These are phyloP conservation scores for Megaustenia siamemsis DNA, from an alignment of 2,888 invertebrate genomes.

Conservation along the genomic window DNA sequence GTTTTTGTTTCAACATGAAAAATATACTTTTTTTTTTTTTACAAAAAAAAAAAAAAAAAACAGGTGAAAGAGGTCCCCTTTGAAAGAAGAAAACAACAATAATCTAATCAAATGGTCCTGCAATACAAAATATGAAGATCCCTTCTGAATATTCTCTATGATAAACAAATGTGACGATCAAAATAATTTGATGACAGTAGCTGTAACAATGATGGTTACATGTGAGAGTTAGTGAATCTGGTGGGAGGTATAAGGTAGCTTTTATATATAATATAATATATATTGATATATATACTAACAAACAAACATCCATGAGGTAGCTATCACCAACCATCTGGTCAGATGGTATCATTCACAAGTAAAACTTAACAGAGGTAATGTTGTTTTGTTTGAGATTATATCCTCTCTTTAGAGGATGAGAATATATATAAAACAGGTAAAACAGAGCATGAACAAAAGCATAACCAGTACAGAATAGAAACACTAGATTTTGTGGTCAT, in stretches of 20 bases:
- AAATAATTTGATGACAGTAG: conserved; percentile 31
- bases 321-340: conserved; percentile 19
- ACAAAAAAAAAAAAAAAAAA: background rate
- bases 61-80: background rate
- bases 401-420: background rate
- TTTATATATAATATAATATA: background rate
- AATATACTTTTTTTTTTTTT: background rate
- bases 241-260: conserved; percentile 43
- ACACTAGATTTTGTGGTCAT: background rate
- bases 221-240: conserved; percentile 36
- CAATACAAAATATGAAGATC: conserved; percentile 24
- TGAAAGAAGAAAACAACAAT: conserved; percentile 6
- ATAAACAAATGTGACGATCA: conserved; percentile 18
- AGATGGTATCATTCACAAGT: conserved; percentile 32
- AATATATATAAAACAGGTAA: background rate
- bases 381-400: conserved; percentile 26
- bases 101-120: background rate
- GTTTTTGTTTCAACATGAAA: background rate
- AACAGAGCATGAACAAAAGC: background rate
- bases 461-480: background rate
- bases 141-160: conserved; percentile 1
- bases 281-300: conserved; percentile 34
- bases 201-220: conserved; percentile 30
- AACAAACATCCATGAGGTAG: conserved; percentile 48
- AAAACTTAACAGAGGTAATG: conserved; percentile 29